phyloP scores from a whole-genome alignment of 2,797 vertebrate species.

The Acrossocheilus wenchowensis region DNA sequence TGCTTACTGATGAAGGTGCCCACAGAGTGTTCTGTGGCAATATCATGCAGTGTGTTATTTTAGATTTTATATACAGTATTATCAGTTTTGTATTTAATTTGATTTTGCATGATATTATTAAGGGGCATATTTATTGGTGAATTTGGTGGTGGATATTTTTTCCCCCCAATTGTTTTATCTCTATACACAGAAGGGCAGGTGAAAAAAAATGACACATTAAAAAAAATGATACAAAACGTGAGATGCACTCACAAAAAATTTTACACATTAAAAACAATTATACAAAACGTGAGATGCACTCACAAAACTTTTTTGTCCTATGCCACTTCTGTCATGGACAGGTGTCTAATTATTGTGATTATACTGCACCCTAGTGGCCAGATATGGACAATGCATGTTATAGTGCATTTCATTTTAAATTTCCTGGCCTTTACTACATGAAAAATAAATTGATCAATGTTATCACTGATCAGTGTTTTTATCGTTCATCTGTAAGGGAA shows the following conservation, averaged over 20 bases:
- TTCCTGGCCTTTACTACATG: not conserved
- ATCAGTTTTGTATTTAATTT: not conserved
- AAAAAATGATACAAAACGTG: not conserved
- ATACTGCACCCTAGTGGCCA: constrained; percentile 14
- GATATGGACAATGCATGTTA: not conserved
- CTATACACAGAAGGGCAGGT: not conserved
- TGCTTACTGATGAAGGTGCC: not conserved
- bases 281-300: not conserved
- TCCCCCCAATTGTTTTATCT: not conserved
- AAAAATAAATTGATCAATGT: not conserved
- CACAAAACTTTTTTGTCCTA: not conserved
- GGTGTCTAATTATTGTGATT: not conserved
- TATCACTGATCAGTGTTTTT: not conserved
- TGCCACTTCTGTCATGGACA: not conserved
- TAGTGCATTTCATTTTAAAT: not conserved
- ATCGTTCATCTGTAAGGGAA: not conserved
- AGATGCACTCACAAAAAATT: not conserved
- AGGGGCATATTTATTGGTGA: not conserved
- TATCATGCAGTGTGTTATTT: not conserved
- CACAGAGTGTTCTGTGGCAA: not conserved
- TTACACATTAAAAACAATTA: not conserved
- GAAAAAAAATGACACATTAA: not conserved
- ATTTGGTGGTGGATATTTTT: not conserved
- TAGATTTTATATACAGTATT: not conserved
- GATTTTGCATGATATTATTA: not conserved